Evolutionary conservation across 1,140 invertebrate genomes (phyloP).

Genomic region (Zaprionus africanus): DNA sequence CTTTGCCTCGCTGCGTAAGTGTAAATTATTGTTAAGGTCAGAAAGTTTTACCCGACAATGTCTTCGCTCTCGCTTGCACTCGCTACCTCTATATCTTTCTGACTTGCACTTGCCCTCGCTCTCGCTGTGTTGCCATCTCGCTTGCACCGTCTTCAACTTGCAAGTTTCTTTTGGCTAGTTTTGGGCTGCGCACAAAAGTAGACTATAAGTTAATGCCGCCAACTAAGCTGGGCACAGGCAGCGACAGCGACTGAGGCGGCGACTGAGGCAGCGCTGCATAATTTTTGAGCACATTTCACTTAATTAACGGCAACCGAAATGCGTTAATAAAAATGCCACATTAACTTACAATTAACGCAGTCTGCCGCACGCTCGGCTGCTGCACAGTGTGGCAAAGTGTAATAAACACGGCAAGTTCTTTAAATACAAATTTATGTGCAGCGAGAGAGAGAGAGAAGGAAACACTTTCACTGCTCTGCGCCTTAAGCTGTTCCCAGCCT

Average conservation of each 20-base stretch:
- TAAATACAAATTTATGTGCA: conserved; percentile 78
- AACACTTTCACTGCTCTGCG: conserved; percentile 61
- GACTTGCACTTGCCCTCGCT: neutral
- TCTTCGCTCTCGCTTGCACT: neutral
- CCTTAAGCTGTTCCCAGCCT: conserved; percentile 38
- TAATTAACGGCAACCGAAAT: conserved; percentile 66
- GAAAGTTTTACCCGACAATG: conserved; percentile 53
- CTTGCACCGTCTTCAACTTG: neutral
- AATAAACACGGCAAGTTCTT: conserved; percentile 67
- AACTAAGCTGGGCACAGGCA: conserved; percentile 42
- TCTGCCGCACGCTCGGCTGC: conserved; percentile 32
- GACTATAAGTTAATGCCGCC: conserved; percentile 58
- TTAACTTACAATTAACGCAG: conserved; percentile 73
- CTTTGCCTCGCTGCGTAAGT: conserved; percentile 67
- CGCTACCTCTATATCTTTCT: neutral
- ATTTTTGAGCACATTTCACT: conserved; percentile 75
- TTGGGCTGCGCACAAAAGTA: conserved; percentile 27
- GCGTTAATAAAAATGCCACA: conserved; percentile 75
- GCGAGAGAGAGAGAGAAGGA: conserved; percentile 4
- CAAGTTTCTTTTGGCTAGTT: conserved; percentile 47
- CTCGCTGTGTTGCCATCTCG: neutral
- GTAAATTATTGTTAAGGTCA: conserved; percentile 83
- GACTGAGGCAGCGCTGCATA: conserved; percentile 41
- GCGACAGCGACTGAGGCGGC: conserved; percentile 21
- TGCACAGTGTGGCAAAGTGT: conserved; percentile 38